Evolutionary conservation across 2,113 vertebrate species (phyloP).

Genomic region (Ceyx cyanopectus): DNA sequence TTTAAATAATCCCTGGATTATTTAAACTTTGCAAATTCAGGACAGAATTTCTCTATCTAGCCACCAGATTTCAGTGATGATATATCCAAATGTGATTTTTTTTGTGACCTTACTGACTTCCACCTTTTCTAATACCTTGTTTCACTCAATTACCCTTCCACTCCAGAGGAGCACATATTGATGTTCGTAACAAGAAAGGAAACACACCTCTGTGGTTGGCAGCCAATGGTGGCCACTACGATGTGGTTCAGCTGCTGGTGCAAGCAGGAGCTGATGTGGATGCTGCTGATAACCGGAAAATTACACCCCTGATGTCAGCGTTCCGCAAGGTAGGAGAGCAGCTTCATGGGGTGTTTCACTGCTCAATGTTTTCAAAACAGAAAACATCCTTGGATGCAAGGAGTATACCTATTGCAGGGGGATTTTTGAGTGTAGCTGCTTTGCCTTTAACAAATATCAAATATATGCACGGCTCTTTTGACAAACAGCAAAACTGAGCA

Average conservation of each 20-base stretch:
- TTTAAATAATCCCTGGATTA: neutral
- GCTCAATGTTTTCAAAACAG: neutral
- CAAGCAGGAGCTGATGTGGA: slow-evolving; percentile 96
- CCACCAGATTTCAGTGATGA: neutral
- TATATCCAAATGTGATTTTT: neutral
- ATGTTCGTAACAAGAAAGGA: slow-evolving; percentile 98
- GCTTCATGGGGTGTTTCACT: neutral
- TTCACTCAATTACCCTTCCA: neutral
- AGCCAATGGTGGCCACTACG: slow-evolving; percentile 97
- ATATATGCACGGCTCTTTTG: neutral
- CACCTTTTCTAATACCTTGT: neutral
- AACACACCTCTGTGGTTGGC: slow-evolving; percentile 98
- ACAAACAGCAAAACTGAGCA: neutral
- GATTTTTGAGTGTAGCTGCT: neutral
- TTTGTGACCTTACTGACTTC: neutral
- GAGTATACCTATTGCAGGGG: neutral
- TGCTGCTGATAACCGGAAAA: slow-evolving; percentile 97
- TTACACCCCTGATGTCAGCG: slow-evolving; percentile 97
- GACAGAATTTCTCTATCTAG: neutral
- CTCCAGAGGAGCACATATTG: slow-evolving; percentile 93
- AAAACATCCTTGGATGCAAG: neutral
- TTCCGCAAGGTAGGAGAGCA: slow-evolving; percentile 91
- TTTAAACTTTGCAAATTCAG: neutral
- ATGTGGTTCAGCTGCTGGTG: slow-evolving; percentile 95
- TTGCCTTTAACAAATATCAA: neutral